phyloP scores from a whole-genome alignment of 2,113 vertebrate genomes.

The Festucalex cinctus region DNA sequence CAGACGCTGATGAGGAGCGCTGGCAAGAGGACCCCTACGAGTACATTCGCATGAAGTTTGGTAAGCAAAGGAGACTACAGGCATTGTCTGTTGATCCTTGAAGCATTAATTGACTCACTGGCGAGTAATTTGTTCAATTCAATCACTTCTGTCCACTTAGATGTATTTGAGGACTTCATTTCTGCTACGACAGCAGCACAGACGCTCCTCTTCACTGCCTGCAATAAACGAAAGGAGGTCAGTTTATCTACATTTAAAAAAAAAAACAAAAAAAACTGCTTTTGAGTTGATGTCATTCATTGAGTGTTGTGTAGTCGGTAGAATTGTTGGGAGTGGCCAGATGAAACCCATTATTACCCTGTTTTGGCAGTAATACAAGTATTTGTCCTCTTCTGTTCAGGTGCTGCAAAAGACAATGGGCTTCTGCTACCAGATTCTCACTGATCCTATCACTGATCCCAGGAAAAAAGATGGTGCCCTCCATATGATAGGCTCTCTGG shows the following conservation, averaged over 20 bases:
- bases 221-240: conserved; percentile 99
- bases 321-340: not conserved
- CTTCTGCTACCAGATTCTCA: conserved; percentile 97
- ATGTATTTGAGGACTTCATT: conserved; percentile 99
- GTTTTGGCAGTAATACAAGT: not conserved
- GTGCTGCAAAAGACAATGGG: conserved; percentile 98
- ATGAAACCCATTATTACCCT: not conserved
- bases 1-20: conserved; percentile 95
- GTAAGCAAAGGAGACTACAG: conserved; percentile 55
- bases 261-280: too few relatives aligned
- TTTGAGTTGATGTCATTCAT: not conserved
- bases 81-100: not conserved
- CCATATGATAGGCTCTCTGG: conserved; percentile 98
- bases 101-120: not conserved
- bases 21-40: conserved; percentile 99
- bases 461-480: conserved; percentile 97
- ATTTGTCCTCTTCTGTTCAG: conserved; percentile 57
- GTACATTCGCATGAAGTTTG: conserved; percentile 99
- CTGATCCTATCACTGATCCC: conserved; percentile 87
- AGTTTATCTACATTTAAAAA: too few relatives aligned
- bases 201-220: conserved; percentile 93
- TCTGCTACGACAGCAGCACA: conserved; percentile 97
- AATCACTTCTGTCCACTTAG: conserved; percentile 56
- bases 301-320: not conserved
- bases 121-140: conserved; percentile 17